Percentiles rank a stretch among this genome's conserved stretches.
phyloP scores from a whole-genome alignment of 2,888 invertebrate genomes.

The Scaptomyza caliginosa region DNA sequence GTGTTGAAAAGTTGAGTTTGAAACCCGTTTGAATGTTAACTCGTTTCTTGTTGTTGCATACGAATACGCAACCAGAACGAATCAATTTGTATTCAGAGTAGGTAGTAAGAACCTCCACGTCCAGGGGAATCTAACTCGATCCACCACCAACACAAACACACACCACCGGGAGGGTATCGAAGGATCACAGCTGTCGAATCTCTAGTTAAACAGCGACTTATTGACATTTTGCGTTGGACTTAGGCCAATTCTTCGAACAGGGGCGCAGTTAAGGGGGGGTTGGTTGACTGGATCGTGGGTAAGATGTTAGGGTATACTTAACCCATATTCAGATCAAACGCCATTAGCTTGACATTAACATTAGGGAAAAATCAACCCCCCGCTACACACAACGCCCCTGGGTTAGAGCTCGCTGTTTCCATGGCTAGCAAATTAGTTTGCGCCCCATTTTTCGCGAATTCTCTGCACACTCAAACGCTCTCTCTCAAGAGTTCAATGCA shows the following conservation, averaged over 20 bases:
- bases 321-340: not conserved
- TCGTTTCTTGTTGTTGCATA: slow-evolving; percentile 14
- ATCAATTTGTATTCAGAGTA: slow-evolving; percentile 59
- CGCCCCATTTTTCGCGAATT: slow-evolving; percentile 50
- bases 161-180: not conserved
- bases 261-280: not conserved
- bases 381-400: slow-evolving; percentile 22
- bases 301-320: no score
- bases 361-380: not conserved
- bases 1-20: slow-evolving; percentile 1
- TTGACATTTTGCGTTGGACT: slow-evolving; percentile 24
- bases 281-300: no score
- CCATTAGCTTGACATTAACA: not conserved
- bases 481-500: slow-evolving; percentile 48
- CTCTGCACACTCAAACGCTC: not conserved
- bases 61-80: slow-evolving; percentile 58
- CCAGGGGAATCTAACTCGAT: slow-evolving; percentile 39
- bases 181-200: slow-evolving; percentile 49
- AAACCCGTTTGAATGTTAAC: slow-evolving; percentile 54
- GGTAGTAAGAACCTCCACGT: not conserved
- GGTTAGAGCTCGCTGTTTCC: slow-evolving; percentile 8
- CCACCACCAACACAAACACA: slow-evolving; percentile 26
- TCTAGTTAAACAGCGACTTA: slow-evolving; percentile 38
- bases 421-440: slow-evolving; percentile 58
- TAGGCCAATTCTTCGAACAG: not conserved